A percentile compares a stretch with the other conserved stretches of the same genome.
phyloP scores from a whole-genome alignment of 2,797 vertebrate genomes.

The Silurus aristotelis region DNA sequence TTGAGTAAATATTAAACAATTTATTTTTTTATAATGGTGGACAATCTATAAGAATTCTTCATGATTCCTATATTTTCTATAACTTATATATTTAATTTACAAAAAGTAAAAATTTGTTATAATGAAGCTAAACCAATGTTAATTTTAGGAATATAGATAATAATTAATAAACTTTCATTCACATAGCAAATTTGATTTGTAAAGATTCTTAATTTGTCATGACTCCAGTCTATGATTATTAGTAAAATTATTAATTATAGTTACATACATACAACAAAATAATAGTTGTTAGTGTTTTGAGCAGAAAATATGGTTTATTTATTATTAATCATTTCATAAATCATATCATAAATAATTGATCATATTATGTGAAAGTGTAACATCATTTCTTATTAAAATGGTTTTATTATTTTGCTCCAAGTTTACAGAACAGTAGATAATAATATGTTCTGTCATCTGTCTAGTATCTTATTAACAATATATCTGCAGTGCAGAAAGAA shows the following conservation, averaged over 20 bases:
- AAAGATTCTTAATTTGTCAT: background rate
- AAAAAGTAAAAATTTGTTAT: background rate
- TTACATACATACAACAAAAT: too few species aligned
- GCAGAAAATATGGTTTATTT: background rate
- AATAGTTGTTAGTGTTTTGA: background rate
- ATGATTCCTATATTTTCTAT: too few species aligned
- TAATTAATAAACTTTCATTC: background rate
- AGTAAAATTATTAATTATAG: background rate
- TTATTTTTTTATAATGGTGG: background rate
- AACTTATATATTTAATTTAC: background rate
- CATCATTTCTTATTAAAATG: too few species aligned
- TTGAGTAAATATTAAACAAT: background rate
- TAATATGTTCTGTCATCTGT: background rate
- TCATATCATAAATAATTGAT: too few species aligned
- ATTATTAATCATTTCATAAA: background rate
- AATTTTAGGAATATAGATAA: background rate
- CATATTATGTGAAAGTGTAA: background rate
- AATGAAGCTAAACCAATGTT: background rate
- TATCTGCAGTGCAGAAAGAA: background rate
- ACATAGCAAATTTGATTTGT: background rate
- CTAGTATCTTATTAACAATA: background rate
- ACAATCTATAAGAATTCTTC: background rate
- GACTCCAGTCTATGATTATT: background rate
- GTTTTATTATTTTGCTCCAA: background rate
- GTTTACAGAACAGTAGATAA: background rate